Conservation (phyloP, 2,888 invertebrate species). For the Volucella inanis region DNA sequence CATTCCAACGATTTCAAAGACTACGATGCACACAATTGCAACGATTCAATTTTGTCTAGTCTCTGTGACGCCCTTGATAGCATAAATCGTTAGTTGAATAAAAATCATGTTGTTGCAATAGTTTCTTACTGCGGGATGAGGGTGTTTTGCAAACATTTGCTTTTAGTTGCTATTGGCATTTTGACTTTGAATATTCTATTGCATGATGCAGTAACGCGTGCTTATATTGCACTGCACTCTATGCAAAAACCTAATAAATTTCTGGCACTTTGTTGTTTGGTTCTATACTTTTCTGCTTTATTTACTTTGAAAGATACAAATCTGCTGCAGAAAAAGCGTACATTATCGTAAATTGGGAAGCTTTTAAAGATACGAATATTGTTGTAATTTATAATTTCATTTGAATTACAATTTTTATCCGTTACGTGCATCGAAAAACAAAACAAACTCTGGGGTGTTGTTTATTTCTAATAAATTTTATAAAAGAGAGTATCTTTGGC, state of each 20-base stretch:
- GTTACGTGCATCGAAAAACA: constrained; percentile 61
- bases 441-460: constrained; percentile 30
- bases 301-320: constrained; percentile 44
- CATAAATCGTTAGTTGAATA: constrained; percentile 59
- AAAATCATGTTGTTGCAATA: constrained; percentile 44
- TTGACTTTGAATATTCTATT: constrained; percentile 51
- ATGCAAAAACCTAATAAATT: constrained; percentile 33
- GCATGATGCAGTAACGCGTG: constrained; percentile 25
- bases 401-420: constrained; percentile 60
- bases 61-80: constrained; percentile 67
- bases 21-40: constrained; percentile 69
- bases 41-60: constrained; percentile 59
- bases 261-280: constrained; percentile 8
- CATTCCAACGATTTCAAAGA: constrained; percentile 47
- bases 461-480: constrained; percentile 65
- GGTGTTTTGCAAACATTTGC: constrained; percentile 11
- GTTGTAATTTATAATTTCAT: constrained; percentile 47
- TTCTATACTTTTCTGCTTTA: not conserved
- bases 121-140: constrained; percentile 25
- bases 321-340: constrained; percentile 42
- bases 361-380: constrained; percentile 4
- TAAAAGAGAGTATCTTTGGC: constrained; percentile 31
- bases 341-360: constrained; percentile 28
- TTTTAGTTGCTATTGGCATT: constrained; percentile 44
- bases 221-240: constrained; percentile 15